Evolutionary conservation across 2,888 invertebrate species (phyloP).

Genomic region (Hemicrepidius hirtus): DNA sequence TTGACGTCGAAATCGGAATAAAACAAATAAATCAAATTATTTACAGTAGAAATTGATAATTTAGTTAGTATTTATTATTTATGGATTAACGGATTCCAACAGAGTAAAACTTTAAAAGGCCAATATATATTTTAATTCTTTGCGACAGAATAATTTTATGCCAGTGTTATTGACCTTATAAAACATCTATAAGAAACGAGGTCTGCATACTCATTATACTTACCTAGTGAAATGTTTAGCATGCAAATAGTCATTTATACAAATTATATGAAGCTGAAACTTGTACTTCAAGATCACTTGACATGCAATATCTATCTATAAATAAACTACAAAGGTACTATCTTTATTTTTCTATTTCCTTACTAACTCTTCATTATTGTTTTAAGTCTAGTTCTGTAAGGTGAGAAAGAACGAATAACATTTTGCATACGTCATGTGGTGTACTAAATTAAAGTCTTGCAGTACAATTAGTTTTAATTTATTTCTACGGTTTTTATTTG

Average conservation of each 20-base stretch:
- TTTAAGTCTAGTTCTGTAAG: neutral
- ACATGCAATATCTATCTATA: slow-evolving; percentile 40
- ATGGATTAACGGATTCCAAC: too few relatives aligned
- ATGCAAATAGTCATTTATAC: slow-evolving; percentile 34
- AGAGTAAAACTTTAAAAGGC: too few relatives aligned
- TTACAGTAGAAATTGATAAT: too few relatives aligned
- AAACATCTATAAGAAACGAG: neutral
- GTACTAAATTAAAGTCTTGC: too few relatives aligned
- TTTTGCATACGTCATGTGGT: too few relatives aligned
- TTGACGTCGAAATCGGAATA: too few relatives aligned
- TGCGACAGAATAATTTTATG: neutral
- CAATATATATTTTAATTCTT: too few relatives aligned
- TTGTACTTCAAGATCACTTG: slow-evolving; percentile 31
- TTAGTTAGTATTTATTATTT: too few relatives aligned
- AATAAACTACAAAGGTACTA: slow-evolving; percentile 32
- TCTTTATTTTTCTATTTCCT: neutral
- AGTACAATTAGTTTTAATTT: too few relatives aligned
- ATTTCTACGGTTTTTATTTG: too few relatives aligned
- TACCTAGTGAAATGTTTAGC: slow-evolving; percentile 5
- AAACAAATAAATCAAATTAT: too few relatives aligned
- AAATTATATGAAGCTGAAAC: slow-evolving; percentile 31
- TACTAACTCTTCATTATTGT: neutral
- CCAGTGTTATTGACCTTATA: slow-evolving; percentile 21
- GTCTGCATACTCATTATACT: slow-evolving; percentile 12
- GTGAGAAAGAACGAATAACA: neutral